These are phyloP conservation scores for Simalia tracyae DNA, from an alignment of 2,797 vertebrate species.

Conservation along the genomic window DNA sequence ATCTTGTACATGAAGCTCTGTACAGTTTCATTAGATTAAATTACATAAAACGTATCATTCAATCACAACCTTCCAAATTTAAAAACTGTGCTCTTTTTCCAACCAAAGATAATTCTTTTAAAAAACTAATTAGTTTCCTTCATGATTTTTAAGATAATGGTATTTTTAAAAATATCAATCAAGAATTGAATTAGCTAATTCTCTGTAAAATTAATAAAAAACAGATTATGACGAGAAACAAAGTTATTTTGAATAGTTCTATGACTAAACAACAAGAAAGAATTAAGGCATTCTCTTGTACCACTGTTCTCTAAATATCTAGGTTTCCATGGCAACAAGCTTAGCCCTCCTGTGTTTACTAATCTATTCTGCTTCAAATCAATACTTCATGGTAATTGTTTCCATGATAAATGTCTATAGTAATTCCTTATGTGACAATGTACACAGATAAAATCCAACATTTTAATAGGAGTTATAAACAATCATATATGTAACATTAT, in stretches of 20 bases:
- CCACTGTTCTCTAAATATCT: conserved; percentile 52
- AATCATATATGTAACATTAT: background rate
- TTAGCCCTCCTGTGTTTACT: conserved; percentile 64
- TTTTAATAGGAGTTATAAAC: background rate
- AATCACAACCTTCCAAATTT: background rate
- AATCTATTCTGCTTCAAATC: conserved; percentile 68
- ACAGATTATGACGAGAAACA: background rate
- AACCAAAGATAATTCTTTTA: background rate
- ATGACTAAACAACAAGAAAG: conserved; percentile 46
- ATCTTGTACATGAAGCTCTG: background rate
- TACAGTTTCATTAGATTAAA: background rate
- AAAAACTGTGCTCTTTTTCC: background rate
- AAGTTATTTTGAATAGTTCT: conserved; percentile 41
- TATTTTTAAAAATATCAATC: background rate
- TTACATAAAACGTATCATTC: background rate
- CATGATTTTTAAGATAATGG: background rate
- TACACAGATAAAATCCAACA: conserved; percentile 28
- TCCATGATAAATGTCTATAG: conserved; percentile 70
- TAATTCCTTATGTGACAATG: conserved; percentile 51
- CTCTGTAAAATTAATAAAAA: background rate
- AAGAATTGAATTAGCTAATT: background rate
- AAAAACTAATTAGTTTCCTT: background rate
- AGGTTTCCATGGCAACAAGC: conserved; percentile 72
- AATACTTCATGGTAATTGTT: conserved; percentile 75
- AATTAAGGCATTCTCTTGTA: conserved; percentile 47